Percentiles rank a stretch among this genome's conserved stretches.
phyloP scores from a whole-genome alignment of 2,888 invertebrate genomes.

The Cordilura impudica region DNA sequence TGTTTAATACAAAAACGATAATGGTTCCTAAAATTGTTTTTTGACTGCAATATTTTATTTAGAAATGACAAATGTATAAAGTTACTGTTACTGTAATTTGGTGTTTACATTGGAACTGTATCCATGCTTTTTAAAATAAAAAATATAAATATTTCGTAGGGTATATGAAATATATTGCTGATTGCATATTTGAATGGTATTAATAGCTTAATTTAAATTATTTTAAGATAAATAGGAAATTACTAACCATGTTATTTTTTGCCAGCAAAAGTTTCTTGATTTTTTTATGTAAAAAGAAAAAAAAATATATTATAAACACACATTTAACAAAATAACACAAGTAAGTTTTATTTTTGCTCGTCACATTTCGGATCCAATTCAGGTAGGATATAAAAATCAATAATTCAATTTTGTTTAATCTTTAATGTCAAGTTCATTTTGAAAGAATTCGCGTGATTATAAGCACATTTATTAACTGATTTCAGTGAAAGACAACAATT shows the following conservation, averaged over 20 bases:
- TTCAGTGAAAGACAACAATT: slow-evolving; percentile 3
- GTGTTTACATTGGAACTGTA: too few relatives aligned
- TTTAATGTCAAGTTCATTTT: slow-evolving; percentile 52
- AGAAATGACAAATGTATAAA: too few relatives aligned
- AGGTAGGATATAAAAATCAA: slow-evolving; percentile 15
- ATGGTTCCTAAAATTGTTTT: too few relatives aligned
- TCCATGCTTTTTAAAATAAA: too few relatives aligned
- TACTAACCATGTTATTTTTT: slow-evolving; percentile 47
- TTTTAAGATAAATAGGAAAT: slow-evolving; percentile 60
- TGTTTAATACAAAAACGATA: too few relatives aligned
- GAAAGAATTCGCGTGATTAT: slow-evolving; percentile 2
- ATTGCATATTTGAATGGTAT: slow-evolving; percentile 30
- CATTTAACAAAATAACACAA: neutral
- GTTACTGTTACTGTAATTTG: too few relatives aligned
- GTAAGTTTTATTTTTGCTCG: neutral
- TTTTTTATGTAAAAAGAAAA: neutral
- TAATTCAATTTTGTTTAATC: neutral
- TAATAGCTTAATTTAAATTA: slow-evolving; percentile 38
- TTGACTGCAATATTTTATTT: too few relatives aligned
- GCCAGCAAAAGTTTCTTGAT: slow-evolving; percentile 41
- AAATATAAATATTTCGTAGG: too few relatives aligned
- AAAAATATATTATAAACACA: slow-evolving; percentile 11
- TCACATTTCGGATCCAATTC: neutral
- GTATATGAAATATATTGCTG: slow-evolving; percentile 19
- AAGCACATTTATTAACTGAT: neutral